Evolutionary conservation across 2,888 invertebrate species (phyloP).

Genomic region (Periphyllus acericola): DNA sequence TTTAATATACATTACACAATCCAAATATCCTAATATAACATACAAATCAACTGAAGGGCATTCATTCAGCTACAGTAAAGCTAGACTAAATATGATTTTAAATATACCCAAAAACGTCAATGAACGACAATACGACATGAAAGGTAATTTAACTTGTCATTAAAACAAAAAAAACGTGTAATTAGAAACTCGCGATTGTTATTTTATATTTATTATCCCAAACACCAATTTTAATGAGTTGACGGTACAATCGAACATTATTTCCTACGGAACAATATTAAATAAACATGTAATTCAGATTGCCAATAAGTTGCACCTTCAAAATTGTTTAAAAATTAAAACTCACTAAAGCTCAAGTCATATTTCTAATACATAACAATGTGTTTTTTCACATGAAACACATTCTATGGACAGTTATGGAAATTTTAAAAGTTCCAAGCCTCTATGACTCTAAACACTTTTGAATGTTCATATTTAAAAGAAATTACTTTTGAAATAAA

Average conservation of each 20-base stretch:
- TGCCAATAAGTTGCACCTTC: no score
- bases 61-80: not conserved
- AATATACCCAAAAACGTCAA: constrained; percentile 10
- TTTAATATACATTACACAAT: constrained; percentile 20
- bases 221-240: not conserved
- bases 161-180: not conserved
- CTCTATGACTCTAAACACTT: no score
- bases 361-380: no score
- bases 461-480: no score
- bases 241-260: no score
- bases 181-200: not conserved
- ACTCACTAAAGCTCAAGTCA: no score
- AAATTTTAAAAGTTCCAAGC: no score
- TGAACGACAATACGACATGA: not conserved
- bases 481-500: no score
- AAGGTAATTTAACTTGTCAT: constrained; percentile 1
- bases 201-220: not conserved
- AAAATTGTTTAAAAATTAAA: not conserved
- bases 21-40: not conserved
- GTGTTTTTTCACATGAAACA: no score
- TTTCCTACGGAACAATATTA: not conserved
- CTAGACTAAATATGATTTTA: not conserved
- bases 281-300: not conserved
- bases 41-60: not conserved
- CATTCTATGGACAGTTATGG: no score